Percentiles rank a stretch among this genome's conserved stretches.
These are phyloP conservation scores for Prionailurus viverrinus DNA, from an alignment of 2,113 vertebrate species.

Conservation along the genomic window DNA sequence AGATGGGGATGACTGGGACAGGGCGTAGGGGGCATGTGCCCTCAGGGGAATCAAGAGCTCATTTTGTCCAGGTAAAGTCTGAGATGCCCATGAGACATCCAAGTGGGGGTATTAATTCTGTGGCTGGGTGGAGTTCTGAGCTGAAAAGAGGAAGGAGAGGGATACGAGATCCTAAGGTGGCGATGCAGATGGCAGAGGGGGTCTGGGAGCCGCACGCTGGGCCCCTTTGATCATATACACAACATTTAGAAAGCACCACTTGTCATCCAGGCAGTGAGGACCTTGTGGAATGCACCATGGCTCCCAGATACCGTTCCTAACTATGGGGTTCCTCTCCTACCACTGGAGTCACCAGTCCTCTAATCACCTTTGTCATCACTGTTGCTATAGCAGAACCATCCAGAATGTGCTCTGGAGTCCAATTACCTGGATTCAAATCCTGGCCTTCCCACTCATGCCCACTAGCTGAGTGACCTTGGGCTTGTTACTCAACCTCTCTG, in stretches of 20 bases:
- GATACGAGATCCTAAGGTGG: background rate
- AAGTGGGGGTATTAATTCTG: background rate
- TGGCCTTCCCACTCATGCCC: background rate
- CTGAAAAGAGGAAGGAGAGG: background rate
- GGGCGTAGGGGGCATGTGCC: background rate
- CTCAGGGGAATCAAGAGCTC: background rate
- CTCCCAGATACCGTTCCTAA: background rate
- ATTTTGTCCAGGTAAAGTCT: background rate
- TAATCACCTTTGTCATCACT: background rate
- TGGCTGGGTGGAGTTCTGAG: background rate
- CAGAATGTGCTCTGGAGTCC: background rate
- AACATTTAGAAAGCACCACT: background rate
- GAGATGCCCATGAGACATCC: background rate
- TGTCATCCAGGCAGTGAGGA: fast-evolving
- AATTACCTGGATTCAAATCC: background rate
- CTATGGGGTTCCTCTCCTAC: fast-evolving
- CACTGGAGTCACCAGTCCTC: fast-evolving
- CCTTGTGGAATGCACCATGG: fast-evolving
- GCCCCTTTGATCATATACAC: background rate
- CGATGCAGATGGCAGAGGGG: background rate
- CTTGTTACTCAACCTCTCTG: background rate
- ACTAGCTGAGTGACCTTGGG: background rate
- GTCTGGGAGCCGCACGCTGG: fast-evolving
- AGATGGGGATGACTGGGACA: background rate
- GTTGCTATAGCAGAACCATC: background rate